Conservation (phyloP, 2,888 invertebrate genomes). For the Beris morrisii region DNA sequence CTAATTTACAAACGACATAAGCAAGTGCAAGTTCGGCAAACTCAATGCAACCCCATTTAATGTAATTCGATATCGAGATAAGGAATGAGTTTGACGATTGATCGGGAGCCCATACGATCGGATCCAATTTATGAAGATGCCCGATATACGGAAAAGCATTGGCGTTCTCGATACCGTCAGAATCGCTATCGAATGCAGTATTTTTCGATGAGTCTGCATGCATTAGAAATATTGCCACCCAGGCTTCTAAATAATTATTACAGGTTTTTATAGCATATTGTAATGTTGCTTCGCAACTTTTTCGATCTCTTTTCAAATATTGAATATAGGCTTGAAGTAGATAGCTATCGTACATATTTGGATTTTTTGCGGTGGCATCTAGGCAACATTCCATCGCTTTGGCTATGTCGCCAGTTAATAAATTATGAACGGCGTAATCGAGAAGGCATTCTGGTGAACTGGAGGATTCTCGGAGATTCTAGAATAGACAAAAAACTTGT, state of each 20-base stretch:
- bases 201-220: not conserved
- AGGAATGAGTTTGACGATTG: not conserved
- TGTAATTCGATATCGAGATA: slow-evolving; percentile 20
- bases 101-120: slow-evolving; percentile 24
- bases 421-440: slow-evolving; percentile 29
- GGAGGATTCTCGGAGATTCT: slow-evolving; percentile 32
- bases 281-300: slow-evolving; percentile 25
- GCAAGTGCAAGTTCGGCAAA: slow-evolving; percentile 34
- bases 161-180: slow-evolving; percentile 12
- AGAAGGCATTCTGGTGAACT: slow-evolving; percentile 7
- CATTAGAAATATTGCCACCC: slow-evolving; percentile 14
- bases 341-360: slow-evolving; percentile 14
- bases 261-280: slow-evolving; percentile 5
- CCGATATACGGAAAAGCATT: slow-evolving; percentile 1
- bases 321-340: slow-evolving; percentile 32
- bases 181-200: not conserved
- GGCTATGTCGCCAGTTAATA: slow-evolving; percentile 15
- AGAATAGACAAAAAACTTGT: not conserved
- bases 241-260: slow-evolving; percentile 33
- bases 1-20: slow-evolving; percentile 14
- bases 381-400: slow-evolving; percentile 30
- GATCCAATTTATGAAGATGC: slow-evolving; percentile 19
- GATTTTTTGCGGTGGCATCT: slow-evolving; percentile 20
- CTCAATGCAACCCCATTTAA: slow-evolving; percentile 30
- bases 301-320: slow-evolving; percentile 16